Percentiles rank a stretch among this genome's conserved stretches.
These are phyloP conservation scores for Drosophila lacteicornis DNA, from an alignment of 1,140 invertebrate genomes.

Conservation along the genomic window DNA sequence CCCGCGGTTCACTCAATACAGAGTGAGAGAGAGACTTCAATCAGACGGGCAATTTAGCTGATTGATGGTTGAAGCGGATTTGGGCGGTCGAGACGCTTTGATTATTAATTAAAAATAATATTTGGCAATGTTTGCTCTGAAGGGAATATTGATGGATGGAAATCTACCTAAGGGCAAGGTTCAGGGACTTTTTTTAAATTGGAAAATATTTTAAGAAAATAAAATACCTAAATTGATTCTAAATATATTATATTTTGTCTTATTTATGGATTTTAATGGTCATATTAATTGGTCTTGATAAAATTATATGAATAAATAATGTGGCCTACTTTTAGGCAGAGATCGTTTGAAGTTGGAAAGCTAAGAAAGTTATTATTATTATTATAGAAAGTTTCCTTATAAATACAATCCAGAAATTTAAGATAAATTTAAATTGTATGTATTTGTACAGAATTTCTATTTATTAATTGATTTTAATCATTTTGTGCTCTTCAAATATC, in stretches of 20 bases:
- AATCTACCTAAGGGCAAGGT: conserved; percentile 13
- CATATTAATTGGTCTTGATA: not conserved
- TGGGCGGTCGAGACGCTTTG: conserved; percentile 27
- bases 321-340: not conserved
- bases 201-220: not conserved
- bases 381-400: too few relatives aligned
- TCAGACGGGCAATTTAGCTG: conserved; percentile 64
- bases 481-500: not conserved
- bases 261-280: not conserved
- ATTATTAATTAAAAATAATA: conserved; percentile 44
- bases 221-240: too few relatives aligned
- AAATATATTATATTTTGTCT: not conserved
- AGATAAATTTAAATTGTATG: too few relatives aligned
- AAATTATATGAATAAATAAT: too few relatives aligned
- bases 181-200: conserved; percentile 13
- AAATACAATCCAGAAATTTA: too few relatives aligned
- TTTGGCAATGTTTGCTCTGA: conserved; percentile 39
- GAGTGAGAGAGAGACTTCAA: conserved; percentile 14
- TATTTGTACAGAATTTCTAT: too few relatives aligned
- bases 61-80: conserved; percentile 42
- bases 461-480: not conserved
- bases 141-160: conserved; percentile 12
- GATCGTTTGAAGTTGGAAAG: too few relatives aligned
- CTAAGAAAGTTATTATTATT: too few relatives aligned
- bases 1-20: conserved; percentile 3